Conservation (phyloP, 2,888 invertebrate genomes). For the Agapostemon virescens region DNA sequence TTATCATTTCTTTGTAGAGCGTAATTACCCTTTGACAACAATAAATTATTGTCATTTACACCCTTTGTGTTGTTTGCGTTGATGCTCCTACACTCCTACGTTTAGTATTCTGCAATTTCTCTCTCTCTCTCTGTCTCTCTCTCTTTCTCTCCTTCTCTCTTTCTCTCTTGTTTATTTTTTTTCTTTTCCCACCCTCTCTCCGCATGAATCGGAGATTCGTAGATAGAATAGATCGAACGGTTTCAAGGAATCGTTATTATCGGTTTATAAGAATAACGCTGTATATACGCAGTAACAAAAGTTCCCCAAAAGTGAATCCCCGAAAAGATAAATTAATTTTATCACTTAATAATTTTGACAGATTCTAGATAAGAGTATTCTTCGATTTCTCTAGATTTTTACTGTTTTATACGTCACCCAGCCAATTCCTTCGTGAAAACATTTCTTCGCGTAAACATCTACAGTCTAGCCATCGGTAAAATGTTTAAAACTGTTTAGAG, state of each 20-base stretch:
- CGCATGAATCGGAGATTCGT: slow-evolving; percentile 9
- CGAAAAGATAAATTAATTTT: too few relatives aligned
- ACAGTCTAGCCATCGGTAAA: neutral
- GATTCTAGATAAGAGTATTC: too few relatives aligned
- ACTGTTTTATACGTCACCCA: too few relatives aligned
- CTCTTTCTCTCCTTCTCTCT: neutral
- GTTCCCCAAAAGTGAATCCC: neutral
- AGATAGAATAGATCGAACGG: neutral
- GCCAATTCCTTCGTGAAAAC: too few relatives aligned
- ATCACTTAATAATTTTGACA: too few relatives aligned
- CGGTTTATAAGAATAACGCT: neutral
- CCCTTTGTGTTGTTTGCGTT: slow-evolving; percentile 58
- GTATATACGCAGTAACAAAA: neutral
- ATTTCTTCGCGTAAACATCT: too few relatives aligned
- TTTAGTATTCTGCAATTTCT: slow-evolving; percentile 22
- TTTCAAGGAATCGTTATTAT: slow-evolving; percentile 6
- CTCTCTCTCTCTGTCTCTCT: slow-evolving; percentile 6
- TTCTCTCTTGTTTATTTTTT: slow-evolving; percentile 19
- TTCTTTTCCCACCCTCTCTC: slow-evolving; percentile 36
- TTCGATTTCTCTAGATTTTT: too few relatives aligned
- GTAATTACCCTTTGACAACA: slow-evolving; percentile 72
- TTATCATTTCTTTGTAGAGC: slow-evolving; percentile 75
- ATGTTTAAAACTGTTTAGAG: neutral
- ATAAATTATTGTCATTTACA: slow-evolving; percentile 78
- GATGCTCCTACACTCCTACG: slow-evolving; percentile 21